Percentiles rank a stretch among this genome's conserved stretches.
These are phyloP conservation scores for Cinclus cinclus DNA, from an alignment of 2,113 vertebrate genomes.

Conservation along the genomic window DNA sequence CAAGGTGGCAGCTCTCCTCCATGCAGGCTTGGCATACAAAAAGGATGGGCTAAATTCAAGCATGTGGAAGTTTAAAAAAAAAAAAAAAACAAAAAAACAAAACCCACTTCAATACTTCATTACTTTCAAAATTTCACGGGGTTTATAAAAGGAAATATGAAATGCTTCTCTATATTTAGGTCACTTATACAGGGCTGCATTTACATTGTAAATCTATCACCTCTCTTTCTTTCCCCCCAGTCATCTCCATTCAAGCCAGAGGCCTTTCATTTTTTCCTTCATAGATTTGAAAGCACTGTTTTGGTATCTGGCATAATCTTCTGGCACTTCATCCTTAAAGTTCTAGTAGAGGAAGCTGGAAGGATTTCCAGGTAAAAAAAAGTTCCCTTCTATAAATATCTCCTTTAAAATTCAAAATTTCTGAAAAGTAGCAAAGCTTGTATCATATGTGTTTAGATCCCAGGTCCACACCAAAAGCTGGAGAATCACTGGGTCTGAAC, in stretches of 20 bases:
- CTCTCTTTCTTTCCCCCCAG: background rate
- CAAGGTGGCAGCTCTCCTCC: background rate
- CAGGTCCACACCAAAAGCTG: background rate
- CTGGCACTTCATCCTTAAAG: background rate
- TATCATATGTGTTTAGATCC: background rate
- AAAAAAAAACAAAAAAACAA: no score
- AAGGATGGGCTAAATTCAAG: background rate
- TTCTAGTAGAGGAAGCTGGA: background rate
- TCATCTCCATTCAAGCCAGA: background rate
- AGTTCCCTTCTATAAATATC: background rate
- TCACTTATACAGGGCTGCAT: background rate
- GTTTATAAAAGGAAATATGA: background rate
- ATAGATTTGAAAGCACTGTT: background rate
- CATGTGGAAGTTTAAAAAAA: background rate
- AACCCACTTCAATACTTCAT: background rate
- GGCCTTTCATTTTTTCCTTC: background rate
- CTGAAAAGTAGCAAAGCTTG: background rate
- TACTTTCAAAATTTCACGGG: background rate
- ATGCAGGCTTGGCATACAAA: rapidly evolving
- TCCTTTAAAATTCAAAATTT: background rate
- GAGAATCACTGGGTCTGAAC: background rate
- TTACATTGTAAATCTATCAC: background rate
- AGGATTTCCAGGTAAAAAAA: background rate
- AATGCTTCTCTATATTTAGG: background rate
- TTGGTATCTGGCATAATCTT: background rate